Evolutionary conservation across 2,113 vertebrate species (phyloP).

Genomic region (Dicrurus megarhynchus): DNA sequence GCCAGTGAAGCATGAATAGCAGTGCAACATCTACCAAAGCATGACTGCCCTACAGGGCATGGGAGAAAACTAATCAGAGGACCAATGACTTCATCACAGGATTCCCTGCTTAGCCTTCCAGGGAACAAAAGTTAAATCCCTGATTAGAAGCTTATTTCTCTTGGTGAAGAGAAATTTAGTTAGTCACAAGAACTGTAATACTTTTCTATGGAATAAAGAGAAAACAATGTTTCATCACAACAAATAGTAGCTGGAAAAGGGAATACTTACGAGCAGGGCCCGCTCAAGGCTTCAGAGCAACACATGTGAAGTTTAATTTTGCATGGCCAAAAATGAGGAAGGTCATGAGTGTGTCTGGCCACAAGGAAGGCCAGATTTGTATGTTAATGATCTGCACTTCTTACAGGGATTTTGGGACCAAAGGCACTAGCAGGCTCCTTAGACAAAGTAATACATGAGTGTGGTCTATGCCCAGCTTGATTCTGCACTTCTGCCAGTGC

Average conservation of each 20-base stretch:
- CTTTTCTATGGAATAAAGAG: neutral
- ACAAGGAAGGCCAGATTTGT: neutral
- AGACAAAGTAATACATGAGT: neutral
- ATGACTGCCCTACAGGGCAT: neutral
- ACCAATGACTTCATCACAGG: neutral
- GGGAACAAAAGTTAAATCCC: neutral
- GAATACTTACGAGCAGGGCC: neutral
- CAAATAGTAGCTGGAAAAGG: neutral
- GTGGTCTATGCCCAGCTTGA: neutral
- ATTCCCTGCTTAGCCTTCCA: neutral
- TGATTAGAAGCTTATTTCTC: neutral
- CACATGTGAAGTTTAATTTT: neutral
- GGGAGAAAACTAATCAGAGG: neutral
- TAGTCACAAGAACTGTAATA: neutral
- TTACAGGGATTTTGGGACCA: neutral
- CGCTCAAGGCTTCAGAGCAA: neutral
- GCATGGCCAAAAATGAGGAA: neutral
- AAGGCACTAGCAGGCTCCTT: neutral
- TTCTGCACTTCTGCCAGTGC: neutral
- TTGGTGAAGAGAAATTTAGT: neutral
- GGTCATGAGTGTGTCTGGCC: neutral
- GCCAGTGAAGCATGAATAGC: neutral
- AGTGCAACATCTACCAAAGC: neutral
- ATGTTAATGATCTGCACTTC: neutral
- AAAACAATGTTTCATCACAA: neutral